Percentiles rank a stretch among this genome's conserved stretches.
These are phyloP conservation scores for Phalacrocorax brasilianus DNA, from an alignment of 2,113 vertebrate genomes.

Conservation along the genomic window DNA sequence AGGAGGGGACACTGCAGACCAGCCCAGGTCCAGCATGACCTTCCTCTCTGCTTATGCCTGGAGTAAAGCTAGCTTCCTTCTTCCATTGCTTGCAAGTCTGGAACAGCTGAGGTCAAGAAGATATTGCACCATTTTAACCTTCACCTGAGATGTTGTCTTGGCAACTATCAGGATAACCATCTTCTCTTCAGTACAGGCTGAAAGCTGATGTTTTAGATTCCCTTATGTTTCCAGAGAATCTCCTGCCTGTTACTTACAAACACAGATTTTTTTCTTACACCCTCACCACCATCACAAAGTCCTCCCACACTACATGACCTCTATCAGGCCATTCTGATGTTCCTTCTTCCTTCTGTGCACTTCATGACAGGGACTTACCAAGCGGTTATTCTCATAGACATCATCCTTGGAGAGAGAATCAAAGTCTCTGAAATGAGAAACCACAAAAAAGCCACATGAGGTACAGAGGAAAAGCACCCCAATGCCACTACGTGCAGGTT, in stretches of 20 bases:
- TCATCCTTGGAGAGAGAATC: slow-evolving; percentile 93
- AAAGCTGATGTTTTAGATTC: not conserved
- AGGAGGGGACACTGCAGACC: not conserved
- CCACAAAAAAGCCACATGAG: not conserved
- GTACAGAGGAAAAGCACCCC: not conserved
- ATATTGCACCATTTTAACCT: not conserved
- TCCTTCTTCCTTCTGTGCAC: not conserved
- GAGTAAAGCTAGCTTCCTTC: not conserved
- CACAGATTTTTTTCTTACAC: not conserved
- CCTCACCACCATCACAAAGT: not conserved
- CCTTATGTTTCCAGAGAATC: not conserved
- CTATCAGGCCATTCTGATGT: not conserved
- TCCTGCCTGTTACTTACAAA: not conserved
- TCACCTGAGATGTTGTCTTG: not conserved
- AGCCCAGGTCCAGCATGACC: not conserved
- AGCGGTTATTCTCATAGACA: slow-evolving; percentile 92
- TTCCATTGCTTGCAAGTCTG: not conserved
- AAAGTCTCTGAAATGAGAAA: slow-evolving; percentile 87
- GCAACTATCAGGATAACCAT: not conserved
- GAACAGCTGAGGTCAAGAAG: not conserved
- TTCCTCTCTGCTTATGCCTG: not conserved
- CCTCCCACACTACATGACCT: not conserved
- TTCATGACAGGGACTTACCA: slow-evolving; percentile 81
- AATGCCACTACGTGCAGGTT: not conserved
- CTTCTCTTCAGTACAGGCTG: not conserved